Conservation (phyloP, 1,140 invertebrate genomes). For the Zaprionus taronus region DNA sequence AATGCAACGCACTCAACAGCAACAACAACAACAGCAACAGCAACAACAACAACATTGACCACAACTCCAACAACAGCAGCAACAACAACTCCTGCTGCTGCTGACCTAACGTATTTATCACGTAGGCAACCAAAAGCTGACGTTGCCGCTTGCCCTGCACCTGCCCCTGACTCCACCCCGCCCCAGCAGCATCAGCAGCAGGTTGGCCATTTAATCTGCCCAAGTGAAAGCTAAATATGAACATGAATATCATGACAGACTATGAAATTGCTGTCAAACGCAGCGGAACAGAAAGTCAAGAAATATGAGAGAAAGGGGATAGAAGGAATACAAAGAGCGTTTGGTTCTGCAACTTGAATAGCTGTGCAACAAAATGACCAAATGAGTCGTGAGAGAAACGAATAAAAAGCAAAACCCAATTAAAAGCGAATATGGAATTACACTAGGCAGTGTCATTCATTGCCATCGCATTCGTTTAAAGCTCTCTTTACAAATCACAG, state of each 20-base stretch:
- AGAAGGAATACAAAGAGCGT: too few relatives aligned
- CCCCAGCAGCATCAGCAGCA: conserved; percentile 7
- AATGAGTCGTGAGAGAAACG: background rate
- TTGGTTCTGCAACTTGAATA: background rate
- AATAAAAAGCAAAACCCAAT: background rate
- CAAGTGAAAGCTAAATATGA: conserved; percentile 79
- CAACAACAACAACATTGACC: conserved; percentile 29
- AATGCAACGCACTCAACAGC: conserved; percentile 64
- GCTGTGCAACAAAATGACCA: background rate
- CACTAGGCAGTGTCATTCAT: background rate
- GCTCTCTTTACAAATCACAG: background rate
- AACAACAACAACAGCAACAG: conserved; percentile 34
- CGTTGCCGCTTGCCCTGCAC: conserved; percentile 41
- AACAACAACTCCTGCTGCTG: background rate
- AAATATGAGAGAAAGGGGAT: background rate
- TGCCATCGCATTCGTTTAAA: background rate
- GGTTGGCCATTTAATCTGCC: conserved; percentile 74
- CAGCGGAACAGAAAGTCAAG: conserved; percentile 9
- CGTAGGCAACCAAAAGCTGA: conserved; percentile 76
- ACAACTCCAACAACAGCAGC: conserved; percentile 21
- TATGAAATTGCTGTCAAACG: conserved; percentile 53
- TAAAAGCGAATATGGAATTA: background rate
- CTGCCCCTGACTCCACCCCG: conserved; percentile 13
- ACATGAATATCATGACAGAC: conserved; percentile 77
- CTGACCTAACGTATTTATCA: conserved; percentile 70